Evolutionary conservation across 2,797 vertebrate genomes (phyloP), one percentile per base, ranked within the genome.

Genomic region (Heterohyrax brucei): DNA sequence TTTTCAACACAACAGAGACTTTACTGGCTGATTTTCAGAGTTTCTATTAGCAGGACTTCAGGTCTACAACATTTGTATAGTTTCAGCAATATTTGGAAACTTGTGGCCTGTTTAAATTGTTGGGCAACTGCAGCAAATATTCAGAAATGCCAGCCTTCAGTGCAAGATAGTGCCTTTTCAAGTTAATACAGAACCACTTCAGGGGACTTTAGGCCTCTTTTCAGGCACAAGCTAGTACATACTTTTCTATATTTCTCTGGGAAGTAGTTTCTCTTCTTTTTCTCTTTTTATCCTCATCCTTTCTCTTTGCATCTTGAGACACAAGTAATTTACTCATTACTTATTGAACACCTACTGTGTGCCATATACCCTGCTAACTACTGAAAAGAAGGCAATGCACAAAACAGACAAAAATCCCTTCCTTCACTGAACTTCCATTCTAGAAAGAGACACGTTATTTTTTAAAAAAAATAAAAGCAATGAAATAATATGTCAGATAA

Each of bases 61-160:
- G 28, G 46, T 39, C 33, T 33, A 78, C 6, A 75, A 18, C 14
- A 33, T 81, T 87, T 81, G 80, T 24, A 46, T 50, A 68, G 81
- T 87, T 91, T 91, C 76, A 95, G 59, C 7, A n/a, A 81, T 30
- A 87, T 81, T 33, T 81, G 39, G 46, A 80, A 59, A 48, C 46
- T 64, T 10, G 21, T 75, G 73, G n/a, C 48, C 26, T 28, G 13
- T 30, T 87, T 76, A 81, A 86, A 87, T 50, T 81, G 48, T 68
- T 91, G 28, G 76, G 16, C 26, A 91, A 87, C 10, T 21, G 28
- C 28, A 81, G 22, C 12, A 81, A 86, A 64, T 81, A 80, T 8
- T 66, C 33, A 73, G 46, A 28, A 59, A 56, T 78, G 3, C 22
- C 39, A 61, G 12, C 68, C 61, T 61, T 83, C 30, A 39, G 13